A percentile compares a stretch with the other conserved stretches of the same genome.
Evolutionary conservation across 2,888 invertebrate species (phyloP).

Genomic region (Cremastobaeus sp.): DNA sequence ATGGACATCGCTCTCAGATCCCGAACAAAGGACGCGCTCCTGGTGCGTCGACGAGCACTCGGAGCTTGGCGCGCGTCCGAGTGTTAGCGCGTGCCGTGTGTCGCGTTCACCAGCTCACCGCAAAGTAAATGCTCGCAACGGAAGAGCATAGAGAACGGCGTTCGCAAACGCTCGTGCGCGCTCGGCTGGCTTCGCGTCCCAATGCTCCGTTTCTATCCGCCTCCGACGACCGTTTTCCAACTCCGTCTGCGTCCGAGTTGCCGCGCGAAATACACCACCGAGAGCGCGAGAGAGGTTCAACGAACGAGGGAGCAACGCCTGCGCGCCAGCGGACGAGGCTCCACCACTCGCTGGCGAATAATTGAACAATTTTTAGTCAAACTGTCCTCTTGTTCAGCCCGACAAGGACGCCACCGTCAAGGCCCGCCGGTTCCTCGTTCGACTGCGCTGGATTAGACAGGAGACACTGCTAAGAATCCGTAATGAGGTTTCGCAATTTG

Average conservation of each 20-base stretch:
- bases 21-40: constrained; percentile 23
- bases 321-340: constrained; percentile 67
- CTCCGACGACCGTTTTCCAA: constrained; percentile 21
- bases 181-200: constrained; percentile 54
- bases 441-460: too few species aligned
- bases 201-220: constrained; percentile 31
- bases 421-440: not conserved
- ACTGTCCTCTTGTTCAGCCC: constrained; percentile 58
- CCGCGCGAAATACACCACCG: constrained; percentile 60
- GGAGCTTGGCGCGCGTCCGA: not conserved
- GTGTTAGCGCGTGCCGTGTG: constrained; percentile 59
- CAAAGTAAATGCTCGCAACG: constrained; percentile 68
- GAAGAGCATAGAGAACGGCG: constrained; percentile 29
- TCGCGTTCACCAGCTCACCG: constrained; percentile 75
- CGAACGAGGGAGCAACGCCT: constrained; percentile 75
- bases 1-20: constrained; percentile 17
- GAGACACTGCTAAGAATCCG: too few species aligned
- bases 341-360: constrained; percentile 58
- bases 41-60: constrained; percentile 1
- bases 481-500: not conserved
- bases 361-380: constrained; percentile 54
- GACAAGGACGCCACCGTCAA: constrained; percentile 55
- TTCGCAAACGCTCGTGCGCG: constrained; percentile 45
- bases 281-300: constrained; percentile 70
- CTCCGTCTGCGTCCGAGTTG: constrained; percentile 58